Conservation (phyloP, 2,113 vertebrate species). For the Otus sunia region DNA sequence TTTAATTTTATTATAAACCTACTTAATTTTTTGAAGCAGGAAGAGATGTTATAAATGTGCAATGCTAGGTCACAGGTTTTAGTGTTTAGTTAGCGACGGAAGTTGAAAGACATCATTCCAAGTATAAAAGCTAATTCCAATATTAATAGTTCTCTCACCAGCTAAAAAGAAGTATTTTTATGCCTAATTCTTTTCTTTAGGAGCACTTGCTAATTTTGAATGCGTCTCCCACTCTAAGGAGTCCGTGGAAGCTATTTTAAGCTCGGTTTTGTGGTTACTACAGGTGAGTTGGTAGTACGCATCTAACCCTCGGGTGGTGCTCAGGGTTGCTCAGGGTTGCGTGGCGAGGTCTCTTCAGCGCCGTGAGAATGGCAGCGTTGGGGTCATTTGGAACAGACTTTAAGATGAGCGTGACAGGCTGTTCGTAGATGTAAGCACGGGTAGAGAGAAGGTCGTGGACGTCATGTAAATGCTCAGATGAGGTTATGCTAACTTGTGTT, state of each 20-base stretch:
- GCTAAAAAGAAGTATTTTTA: conserved; percentile 26
- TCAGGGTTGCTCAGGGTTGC: neutral
- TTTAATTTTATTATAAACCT: conserved; percentile 8
- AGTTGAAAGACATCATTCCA: neutral
- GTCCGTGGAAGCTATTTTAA: neutral
- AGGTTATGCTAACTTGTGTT: neutral
- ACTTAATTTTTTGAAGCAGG: neutral
- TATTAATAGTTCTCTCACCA: conserved; percentile 24
- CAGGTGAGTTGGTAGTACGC: neutral
- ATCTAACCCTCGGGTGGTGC: neutral
- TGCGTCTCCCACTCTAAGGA: neutral
- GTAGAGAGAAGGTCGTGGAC: neutral
- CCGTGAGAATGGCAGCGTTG: neutral
- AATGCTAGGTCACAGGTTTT: neutral
- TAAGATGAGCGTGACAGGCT: neutral
- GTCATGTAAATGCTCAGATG: neutral
- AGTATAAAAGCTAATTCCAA: conserved; percentile 31
- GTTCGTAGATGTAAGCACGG: neutral
- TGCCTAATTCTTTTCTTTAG: neutral
- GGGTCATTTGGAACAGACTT: neutral
- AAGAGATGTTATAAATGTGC: neutral
- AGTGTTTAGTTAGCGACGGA: neutral
- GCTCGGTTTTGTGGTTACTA: neutral
- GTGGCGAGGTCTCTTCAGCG: neutral
- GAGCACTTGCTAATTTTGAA: neutral